Evolutionary conservation across 1,140 invertebrate genomes (phyloP).

Genomic region (Subanguina moxae): DNA sequence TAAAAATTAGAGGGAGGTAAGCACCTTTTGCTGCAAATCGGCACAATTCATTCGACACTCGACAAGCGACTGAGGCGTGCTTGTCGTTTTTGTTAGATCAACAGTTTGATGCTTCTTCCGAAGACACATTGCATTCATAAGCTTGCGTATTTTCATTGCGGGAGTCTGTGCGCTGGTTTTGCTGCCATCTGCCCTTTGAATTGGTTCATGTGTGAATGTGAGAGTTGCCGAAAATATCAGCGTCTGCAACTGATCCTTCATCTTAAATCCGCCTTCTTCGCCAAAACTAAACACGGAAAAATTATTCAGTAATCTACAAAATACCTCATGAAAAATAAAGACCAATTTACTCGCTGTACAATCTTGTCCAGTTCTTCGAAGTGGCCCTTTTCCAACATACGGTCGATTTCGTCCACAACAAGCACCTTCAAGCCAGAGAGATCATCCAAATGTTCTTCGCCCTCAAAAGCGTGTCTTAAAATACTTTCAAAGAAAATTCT

Average conservation of each 20-base stretch:
- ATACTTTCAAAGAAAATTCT: neutral
- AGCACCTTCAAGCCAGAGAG: slow-evolving; percentile 68
- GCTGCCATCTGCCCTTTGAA: slow-evolving; percentile 55
- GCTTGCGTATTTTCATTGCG: slow-evolving; percentile 56
- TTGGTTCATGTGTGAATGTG: slow-evolving; percentile 75
- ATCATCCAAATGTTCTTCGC: slow-evolving; percentile 58
- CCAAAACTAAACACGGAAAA: slow-evolving; percentile 49
- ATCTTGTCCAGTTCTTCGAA: slow-evolving; percentile 84
- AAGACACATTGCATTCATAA: slow-evolving; percentile 24
- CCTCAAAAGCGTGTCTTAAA: slow-evolving; percentile 19
- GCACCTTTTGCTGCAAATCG: slow-evolving; percentile 70
- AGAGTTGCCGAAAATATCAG: slow-evolving; percentile 97
- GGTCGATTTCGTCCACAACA: slow-evolving; percentile 95
- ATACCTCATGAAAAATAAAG: slow-evolving; percentile 54
- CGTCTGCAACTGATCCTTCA: slow-evolving; percentile 69
- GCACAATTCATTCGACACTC: slow-evolving; percentile 72
- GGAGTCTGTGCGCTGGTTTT: slow-evolving; percentile 42
- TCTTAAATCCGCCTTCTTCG: neutral
- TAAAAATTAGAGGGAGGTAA: slow-evolving; percentile 1
- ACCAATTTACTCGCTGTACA: slow-evolving; percentile 74
- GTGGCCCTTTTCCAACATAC: slow-evolving; percentile 93
- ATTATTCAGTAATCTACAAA: neutral
- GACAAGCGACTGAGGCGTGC: slow-evolving; percentile 75
- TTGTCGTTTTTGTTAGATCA: slow-evolving; percentile 73
- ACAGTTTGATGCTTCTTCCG: slow-evolving; percentile 70